These are phyloP conservation scores for Exocentrus adspersus DNA, from an alignment of 2,888 invertebrate species.

Conservation along the genomic window DNA sequence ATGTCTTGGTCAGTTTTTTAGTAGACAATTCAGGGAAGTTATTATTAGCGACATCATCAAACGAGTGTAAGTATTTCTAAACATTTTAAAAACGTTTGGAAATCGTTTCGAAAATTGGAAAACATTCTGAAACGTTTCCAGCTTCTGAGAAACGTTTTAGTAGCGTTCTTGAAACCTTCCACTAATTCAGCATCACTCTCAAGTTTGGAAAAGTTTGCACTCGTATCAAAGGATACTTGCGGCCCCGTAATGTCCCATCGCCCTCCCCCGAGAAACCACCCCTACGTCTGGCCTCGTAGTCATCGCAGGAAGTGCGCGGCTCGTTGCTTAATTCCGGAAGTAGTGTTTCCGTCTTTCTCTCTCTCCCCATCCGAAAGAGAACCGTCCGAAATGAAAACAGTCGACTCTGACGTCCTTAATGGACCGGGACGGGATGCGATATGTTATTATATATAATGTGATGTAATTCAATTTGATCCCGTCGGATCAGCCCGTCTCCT, in stretches of 20 bases:
- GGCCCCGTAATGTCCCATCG: background rate
- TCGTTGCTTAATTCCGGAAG: conserved; percentile 55
- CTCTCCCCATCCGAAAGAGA: conserved; percentile 29
- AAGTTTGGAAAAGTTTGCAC: background rate
- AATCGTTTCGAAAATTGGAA: too few relatives aligned
- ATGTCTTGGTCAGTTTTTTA: too few relatives aligned
- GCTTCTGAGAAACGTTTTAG: too few relatives aligned
- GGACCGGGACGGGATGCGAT: conserved; percentile 43
- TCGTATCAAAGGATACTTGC: background rate
- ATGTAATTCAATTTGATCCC: conserved; percentile 36
- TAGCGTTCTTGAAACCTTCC: too few relatives aligned
- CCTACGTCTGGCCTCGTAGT: conserved; percentile 49
- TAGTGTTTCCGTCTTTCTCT: conserved; percentile 51
- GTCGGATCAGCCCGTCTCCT: conserved; percentile 1
- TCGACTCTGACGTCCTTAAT: conserved; percentile 36
- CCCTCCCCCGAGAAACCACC: conserved; percentile 31
- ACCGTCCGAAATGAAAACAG: conserved; percentile 37
- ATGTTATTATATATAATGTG: conserved; percentile 44
- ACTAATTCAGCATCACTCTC: too few relatives aligned
- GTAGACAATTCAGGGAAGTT: too few relatives aligned
- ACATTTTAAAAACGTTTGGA: too few relatives aligned
- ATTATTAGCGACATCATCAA: too few relatives aligned
- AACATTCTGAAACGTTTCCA: too few relatives aligned
- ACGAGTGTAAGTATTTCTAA: too few relatives aligned
- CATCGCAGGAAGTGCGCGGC: conserved; percentile 57